A percentile compares a stretch with the other conserved stretches of the same genome.
Evolutionary conservation across 1,140 invertebrate species (phyloP).

Genomic region (Melanaphis sacchari): DNA sequence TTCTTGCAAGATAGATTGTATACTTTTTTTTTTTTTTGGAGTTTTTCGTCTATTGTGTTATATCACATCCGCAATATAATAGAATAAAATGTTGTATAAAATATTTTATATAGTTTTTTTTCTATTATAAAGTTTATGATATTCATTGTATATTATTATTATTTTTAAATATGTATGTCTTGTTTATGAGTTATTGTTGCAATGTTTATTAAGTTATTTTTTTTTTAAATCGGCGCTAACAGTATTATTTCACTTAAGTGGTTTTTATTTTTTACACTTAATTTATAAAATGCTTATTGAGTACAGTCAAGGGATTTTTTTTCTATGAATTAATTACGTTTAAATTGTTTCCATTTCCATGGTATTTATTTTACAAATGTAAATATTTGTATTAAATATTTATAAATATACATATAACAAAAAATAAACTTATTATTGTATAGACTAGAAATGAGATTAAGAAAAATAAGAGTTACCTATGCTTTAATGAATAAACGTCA

Average conservation of each 20-base stretch:
- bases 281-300: background rate
- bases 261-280: background rate
- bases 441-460: too few relatives aligned
- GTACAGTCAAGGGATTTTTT: background rate
- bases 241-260: background rate
- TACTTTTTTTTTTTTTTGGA: background rate
- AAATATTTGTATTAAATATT: background rate
- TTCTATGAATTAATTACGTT: background rate
- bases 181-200: background rate
- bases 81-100: background rate
- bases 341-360: background rate
- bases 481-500: background rate
- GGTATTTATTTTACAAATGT: background rate
- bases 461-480: background rate
- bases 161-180: background rate
- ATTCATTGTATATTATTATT: background rate
- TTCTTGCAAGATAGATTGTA: background rate
- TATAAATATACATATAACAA: background rate
- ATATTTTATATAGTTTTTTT: constrained; percentile 5
- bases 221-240: background rate
- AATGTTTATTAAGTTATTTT: background rate
- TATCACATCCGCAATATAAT: background rate
- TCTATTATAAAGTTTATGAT: background rate
- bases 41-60: constrained; percentile 16
- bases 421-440: background rate